phyloP scores from a whole-genome alignment of 2,797 vertebrate species.

The Crenichthys baileyi region DNA sequence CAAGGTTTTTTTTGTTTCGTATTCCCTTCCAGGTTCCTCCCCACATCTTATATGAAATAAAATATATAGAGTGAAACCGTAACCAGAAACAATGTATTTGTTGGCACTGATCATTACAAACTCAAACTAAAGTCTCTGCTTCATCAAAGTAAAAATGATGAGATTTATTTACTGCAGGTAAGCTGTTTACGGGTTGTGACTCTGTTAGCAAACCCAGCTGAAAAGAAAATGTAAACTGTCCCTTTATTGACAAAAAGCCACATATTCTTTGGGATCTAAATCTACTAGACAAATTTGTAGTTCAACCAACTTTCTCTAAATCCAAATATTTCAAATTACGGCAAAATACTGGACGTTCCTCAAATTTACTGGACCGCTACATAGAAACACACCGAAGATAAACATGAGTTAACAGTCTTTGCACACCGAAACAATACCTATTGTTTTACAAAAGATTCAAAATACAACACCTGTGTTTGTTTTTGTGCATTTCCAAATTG shows the following conservation, averaged over 20 bases:
- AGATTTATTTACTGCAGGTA: background rate
- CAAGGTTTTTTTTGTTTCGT: background rate
- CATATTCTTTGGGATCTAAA: background rate
- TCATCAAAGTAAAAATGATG: no score
- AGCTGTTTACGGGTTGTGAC: background rate
- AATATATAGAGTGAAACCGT: no score
- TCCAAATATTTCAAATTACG: background rate
- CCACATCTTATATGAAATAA: no score
- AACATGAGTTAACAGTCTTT: background rate
- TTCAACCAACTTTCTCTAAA: background rate
- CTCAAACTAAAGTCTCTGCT: no score
- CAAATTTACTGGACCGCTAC: background rate
- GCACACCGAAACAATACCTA: background rate
- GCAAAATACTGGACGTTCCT: background rate
- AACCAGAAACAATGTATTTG: no score
- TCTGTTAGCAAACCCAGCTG: no score
- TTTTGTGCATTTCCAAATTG: background rate
- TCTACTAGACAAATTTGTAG: background rate
- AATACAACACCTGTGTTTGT: slow-evolving; percentile 3
- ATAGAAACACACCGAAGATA: background rate
- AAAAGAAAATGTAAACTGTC: background rate
- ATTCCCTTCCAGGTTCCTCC: background rate
- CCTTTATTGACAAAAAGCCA: background rate
- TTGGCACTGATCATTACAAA: no score
- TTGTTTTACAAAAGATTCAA: background rate